phyloP scores from a whole-genome alignment of 2,113 vertebrate species.

The Xenopus borealis region DNA sequence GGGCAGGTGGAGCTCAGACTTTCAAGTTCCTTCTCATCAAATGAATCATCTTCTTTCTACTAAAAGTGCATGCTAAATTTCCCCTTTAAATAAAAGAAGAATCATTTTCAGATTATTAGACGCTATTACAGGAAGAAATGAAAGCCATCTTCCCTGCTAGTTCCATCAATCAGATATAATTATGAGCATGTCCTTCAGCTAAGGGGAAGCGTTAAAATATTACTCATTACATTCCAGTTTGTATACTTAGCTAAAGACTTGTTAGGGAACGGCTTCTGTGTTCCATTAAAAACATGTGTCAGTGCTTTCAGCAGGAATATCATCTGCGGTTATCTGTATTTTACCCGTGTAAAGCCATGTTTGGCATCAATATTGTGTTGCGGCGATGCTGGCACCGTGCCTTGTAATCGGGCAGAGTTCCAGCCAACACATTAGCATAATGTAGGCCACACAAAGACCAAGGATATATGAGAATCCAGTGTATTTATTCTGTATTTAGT shows the following conservation, averaged over 20 bases:
- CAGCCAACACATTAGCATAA: conserved; percentile 40
- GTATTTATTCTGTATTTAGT: conserved; percentile 9
- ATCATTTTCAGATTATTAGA: too few species aligned
- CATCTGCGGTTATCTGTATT: conserved; percentile 24
- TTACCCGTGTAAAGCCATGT: conserved; percentile 15
- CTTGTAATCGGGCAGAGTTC: conserved; percentile 26
- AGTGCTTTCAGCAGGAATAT: conserved; percentile 25
- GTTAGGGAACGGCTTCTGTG: neutral
- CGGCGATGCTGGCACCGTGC: conserved; percentile 33
- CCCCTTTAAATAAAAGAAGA: too few species aligned
- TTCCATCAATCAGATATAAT: neutral
- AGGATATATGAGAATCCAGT: conserved; percentile 23
- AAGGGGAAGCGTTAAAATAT: neutral
- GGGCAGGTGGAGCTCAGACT: too few species aligned
- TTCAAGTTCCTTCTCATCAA: too few species aligned
- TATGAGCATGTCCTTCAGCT: neutral
- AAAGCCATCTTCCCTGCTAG: too few species aligned
- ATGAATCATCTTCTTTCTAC: too few species aligned
- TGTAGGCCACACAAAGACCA: conserved; percentile 38
- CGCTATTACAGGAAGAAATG: neutral
- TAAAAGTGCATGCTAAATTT: too few species aligned
- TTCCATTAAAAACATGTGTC: conserved; percentile 43
- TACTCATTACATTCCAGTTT: conserved; percentile 12
- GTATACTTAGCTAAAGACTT: conserved; percentile 16
- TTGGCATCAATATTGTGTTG: conserved; percentile 33